phyloP scores from a whole-genome alignment of 2,797 vertebrate species.

The Pipistrellus pipistrellus region DNA sequence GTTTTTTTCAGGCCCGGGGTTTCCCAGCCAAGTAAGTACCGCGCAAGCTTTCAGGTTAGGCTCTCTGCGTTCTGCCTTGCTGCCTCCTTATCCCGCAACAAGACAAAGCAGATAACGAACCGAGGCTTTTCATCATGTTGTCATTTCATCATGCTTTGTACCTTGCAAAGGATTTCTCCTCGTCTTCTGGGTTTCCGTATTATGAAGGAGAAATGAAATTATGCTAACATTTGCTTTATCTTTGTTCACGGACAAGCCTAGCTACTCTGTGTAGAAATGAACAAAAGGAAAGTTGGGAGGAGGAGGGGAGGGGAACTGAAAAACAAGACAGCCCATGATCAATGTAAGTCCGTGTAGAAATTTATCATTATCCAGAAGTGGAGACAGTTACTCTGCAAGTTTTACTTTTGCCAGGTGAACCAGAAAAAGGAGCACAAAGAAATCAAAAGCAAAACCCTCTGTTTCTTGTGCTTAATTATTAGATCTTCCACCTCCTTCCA shows the following conservation, averaged over 20 bases:
- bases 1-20: slow-evolving; percentile 64
- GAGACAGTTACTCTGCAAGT: slow-evolving; percentile 4
- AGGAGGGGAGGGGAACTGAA: neutral
- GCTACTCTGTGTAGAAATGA: slow-evolving; percentile 48
- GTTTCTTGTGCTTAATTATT: slow-evolving; percentile 78
- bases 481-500: slow-evolving; percentile 95
- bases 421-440: slow-evolving; percentile 2
- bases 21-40: slow-evolving; percentile 70
- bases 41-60: slow-evolving; percentile 74
- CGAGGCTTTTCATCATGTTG: slow-evolving; percentile 87
- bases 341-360: accelerated
- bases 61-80: slow-evolving; percentile 60
- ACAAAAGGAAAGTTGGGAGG: neutral
- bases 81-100: slow-evolving; percentile 82
- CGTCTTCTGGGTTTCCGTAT: slow-evolving; percentile 72
- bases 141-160: slow-evolving; percentile 84
- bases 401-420: neutral
- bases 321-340: neutral
- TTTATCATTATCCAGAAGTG: neutral
- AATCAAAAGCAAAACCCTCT: slow-evolving; percentile 81
- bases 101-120: slow-evolving; percentile 86
- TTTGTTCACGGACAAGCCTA: slow-evolving; percentile 49
- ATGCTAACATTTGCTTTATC: slow-evolving; percentile 72
- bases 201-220: slow-evolving; percentile 84
- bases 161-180: slow-evolving; percentile 57